A percentile compares a stretch with the other conserved stretches of the same genome.
phyloP scores from a whole-genome alignment of 2,113 vertebrate species.

The Felis chaus region DNA sequence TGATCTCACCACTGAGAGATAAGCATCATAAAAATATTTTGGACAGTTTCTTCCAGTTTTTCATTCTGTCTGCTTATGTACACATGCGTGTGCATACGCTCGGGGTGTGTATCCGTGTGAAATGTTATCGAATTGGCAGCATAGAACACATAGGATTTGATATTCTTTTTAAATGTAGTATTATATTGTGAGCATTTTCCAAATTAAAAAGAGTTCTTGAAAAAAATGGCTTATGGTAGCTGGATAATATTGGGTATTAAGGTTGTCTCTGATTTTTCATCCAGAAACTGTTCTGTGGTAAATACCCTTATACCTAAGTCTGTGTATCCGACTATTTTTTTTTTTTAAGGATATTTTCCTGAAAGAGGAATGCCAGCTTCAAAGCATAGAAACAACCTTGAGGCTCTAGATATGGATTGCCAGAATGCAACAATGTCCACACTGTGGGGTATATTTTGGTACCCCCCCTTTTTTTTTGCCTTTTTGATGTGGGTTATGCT shows the following conservation, averaged over 20 bases:
- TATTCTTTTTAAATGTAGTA: not conserved
- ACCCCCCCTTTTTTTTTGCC: not conserved
- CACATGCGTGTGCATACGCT: accelerated
- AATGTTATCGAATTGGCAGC: not conserved
- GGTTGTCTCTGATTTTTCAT: not conserved
- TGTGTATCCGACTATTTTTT: not conserved
- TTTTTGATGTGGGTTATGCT: not conserved
- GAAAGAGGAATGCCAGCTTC: not conserved
- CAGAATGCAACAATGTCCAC: too few species aligned
- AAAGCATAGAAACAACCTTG: not conserved
- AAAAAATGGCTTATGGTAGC: not conserved
- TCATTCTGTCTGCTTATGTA: too few species aligned
- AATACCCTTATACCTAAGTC: not conserved
- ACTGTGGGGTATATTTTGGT: not conserved
- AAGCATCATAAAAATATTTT: not conserved
- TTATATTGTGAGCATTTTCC: not conserved
- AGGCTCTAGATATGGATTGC: not conserved
- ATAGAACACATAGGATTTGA: not conserved
- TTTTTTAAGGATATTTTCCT: not conserved
- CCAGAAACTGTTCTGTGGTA: not conserved
- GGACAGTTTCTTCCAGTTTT: not conserved
- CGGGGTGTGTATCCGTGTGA: not conserved
- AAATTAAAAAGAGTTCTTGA: not conserved
- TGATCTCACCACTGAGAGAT: not conserved
- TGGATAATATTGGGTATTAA: not conserved